These are phyloP conservation scores for Heliconius charithonia DNA, from an alignment of 2,888 invertebrate genomes.

Conservation along the genomic window DNA sequence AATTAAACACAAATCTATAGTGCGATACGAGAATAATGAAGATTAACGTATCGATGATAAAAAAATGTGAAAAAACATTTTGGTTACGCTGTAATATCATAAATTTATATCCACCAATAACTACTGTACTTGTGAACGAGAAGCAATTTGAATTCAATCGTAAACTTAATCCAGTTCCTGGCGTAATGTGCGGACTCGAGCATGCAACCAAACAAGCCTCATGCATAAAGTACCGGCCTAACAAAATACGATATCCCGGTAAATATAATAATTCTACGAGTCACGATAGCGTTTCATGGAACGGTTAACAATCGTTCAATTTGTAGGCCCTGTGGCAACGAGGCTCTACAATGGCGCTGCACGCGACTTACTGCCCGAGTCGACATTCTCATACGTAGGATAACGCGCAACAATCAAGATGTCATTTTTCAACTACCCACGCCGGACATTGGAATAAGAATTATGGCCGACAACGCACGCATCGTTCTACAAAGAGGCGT, in stretches of 20 bases:
- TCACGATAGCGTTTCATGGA: conserved; percentile 77
- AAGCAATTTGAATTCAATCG: conserved; percentile 48
- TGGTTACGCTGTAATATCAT: conserved; percentile 6
- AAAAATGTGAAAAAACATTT: conserved; percentile 4
- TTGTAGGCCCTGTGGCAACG: conserved; percentile 73
- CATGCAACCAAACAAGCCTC: conserved; percentile 49
- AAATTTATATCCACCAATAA: conserved; percentile 36
- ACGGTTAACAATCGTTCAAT: conserved; percentile 82
- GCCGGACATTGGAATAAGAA: conserved; percentile 73
- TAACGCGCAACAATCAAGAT: conserved; percentile 84
- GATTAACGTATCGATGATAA: background rate
- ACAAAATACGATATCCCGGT: conserved; percentile 65
- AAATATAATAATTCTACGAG: conserved; percentile 75
- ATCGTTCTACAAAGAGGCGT: conserved; percentile 74
- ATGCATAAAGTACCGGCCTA: conserved; percentile 50
- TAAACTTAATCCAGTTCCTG: conserved; percentile 46
- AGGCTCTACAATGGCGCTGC: conserved; percentile 72
- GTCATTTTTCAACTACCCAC: conserved; percentile 85
- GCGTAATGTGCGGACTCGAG: conserved; percentile 47
- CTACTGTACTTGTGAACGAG: conserved; percentile 41
- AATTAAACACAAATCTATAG: conserved; percentile 2
- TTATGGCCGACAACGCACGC: conserved; percentile 80
- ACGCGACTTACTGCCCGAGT: conserved; percentile 70
- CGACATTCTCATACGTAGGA: conserved; percentile 81
- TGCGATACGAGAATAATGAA: conserved; percentile 5